Evolutionary conservation across 2,888 invertebrate species (phyloP).

Genomic region (Lithodes maja): DNA sequence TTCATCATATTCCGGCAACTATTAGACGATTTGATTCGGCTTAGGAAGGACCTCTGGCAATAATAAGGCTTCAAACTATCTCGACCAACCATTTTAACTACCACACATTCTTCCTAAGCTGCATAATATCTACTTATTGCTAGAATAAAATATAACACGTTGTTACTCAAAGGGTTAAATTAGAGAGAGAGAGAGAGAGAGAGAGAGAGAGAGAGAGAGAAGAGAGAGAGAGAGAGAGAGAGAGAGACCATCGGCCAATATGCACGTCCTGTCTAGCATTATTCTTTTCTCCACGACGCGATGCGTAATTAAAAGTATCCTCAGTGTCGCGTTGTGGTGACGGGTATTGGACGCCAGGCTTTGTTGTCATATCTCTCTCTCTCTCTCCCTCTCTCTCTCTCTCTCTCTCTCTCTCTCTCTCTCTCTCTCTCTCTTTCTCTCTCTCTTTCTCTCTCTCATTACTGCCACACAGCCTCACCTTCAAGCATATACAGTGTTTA

Average conservation of each 20-base stretch:
- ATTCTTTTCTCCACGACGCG: neutral
- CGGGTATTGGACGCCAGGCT: neutral
- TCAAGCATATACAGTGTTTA: too few species aligned
- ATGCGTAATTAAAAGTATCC: neutral
- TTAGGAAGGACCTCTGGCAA: neutral
- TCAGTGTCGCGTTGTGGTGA: neutral
- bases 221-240: slow-evolving; percentile 25
- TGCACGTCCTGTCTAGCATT: neutral
- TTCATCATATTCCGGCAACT: neutral
- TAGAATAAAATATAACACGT: neutral
- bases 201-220: slow-evolving; percentile 25
- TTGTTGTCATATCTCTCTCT: neutral
- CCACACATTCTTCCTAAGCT: too few species aligned
- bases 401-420: neutral
- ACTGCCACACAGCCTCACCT: too few species aligned
- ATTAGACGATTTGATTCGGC: neutral
- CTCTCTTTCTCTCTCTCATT: neutral
- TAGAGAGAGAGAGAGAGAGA: slow-evolving; percentile 2
- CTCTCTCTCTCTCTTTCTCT: neutral
- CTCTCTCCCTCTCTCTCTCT: neutral
- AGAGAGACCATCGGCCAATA: neutral
- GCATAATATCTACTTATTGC: too few species aligned
- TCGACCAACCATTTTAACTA: too few species aligned
- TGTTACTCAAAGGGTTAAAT: neutral
- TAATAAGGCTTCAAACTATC: too few species aligned